These are phyloP conservation scores for Mirounga angustirostris DNA, from an alignment of 2,113 vertebrate species.

Conservation along the genomic window DNA sequence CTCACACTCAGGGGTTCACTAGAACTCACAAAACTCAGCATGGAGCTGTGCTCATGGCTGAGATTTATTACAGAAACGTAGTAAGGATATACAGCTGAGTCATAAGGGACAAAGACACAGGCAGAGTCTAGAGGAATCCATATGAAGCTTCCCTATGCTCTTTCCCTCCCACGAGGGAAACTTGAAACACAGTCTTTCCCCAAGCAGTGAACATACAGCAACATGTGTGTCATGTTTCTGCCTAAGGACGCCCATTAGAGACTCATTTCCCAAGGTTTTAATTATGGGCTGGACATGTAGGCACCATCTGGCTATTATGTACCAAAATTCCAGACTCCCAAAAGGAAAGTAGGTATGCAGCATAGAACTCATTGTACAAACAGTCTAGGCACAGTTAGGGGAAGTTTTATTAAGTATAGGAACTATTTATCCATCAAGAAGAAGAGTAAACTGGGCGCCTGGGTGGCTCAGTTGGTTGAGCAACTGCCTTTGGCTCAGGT, in stretches of 20 bases:
- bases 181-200: neutral
- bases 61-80: neutral
- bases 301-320: neutral
- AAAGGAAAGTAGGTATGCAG: neutral
- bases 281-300: accelerated
- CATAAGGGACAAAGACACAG: neutral
- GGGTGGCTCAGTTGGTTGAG: no score
- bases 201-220: neutral
- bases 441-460: neutral
- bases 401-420: neutral
- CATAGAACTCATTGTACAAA: neutral
- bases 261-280: neutral
- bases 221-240: neutral
- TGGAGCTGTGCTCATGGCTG: neutral
- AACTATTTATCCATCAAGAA: neutral
- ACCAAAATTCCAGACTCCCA: neutral
- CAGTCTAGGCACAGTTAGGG: neutral
- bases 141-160: neutral
- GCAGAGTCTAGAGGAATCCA: neutral
- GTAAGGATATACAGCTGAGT: neutral
- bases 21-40: neutral
- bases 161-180: neutral
- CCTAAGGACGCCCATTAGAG: neutral
- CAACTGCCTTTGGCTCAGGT: no score
- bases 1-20: neutral